Percentiles rank a stretch among this genome's conserved stretches.
These are phyloP conservation scores for Vultur gryphus DNA, from an alignment of 2,797 vertebrate genomes.

Conservation along the genomic window DNA sequence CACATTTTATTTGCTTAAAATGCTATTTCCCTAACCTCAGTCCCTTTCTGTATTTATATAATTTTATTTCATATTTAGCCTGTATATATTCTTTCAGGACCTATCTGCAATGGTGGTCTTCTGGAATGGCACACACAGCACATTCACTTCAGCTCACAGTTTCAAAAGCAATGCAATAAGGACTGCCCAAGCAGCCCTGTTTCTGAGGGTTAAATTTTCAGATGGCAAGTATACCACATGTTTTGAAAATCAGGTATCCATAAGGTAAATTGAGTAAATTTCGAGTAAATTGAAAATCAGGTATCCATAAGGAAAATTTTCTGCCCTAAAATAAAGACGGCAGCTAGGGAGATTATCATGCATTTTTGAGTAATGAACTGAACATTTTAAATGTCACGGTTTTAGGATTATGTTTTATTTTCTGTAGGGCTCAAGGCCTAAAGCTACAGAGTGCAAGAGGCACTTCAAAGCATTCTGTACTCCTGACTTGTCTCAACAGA, in stretches of 20 bases:
- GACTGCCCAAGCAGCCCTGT: not conserved
- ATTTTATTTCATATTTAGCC: not conserved
- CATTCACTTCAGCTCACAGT: not conserved
- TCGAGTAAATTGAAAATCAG: not conserved
- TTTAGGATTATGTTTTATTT: not conserved
- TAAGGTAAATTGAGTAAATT: not conserved
- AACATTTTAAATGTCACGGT: not conserved
- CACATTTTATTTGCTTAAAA: not conserved
- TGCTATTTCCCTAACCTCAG: not conserved
- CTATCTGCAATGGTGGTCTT: not conserved
- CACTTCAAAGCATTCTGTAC: not conserved
- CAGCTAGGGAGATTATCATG: rapidly evolving
- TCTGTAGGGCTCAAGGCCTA: not conserved
- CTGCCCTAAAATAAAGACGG: not conserved
- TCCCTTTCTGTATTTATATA: not conserved
- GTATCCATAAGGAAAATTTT: not conserved
- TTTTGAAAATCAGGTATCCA: not conserved
- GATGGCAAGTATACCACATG: not conserved
- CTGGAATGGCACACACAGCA: not conserved
- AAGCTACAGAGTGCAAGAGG: not conserved
- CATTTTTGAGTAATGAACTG: not conserved
- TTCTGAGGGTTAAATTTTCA: not conserved
- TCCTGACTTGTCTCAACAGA: not conserved
- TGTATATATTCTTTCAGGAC: not conserved
- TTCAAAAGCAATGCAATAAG: not conserved